Percentiles rank a stretch among this genome's conserved stretches.
phyloP scores from a whole-genome alignment of 2,888 invertebrate genomes.

The Tribolium freemani region DNA sequence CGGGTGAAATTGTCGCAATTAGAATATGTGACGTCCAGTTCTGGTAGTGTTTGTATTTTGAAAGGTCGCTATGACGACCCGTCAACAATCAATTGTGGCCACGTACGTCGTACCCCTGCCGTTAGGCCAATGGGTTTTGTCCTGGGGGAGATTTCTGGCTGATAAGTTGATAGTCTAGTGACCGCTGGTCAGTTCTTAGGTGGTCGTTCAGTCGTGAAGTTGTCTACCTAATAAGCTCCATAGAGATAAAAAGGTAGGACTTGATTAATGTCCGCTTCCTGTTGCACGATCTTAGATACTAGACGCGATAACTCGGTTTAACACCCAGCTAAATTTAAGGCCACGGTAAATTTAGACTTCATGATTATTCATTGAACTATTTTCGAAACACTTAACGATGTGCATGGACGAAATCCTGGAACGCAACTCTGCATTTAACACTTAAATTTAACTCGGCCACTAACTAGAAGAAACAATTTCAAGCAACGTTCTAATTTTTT shows the following conservation, averaged over 20 bases:
- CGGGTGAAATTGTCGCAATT: slow-evolving; percentile 10
- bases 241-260: slow-evolving; percentile 36
- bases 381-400: slow-evolving; percentile 22
- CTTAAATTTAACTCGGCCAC: not conserved
- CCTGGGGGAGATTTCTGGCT: slow-evolving; percentile 61
- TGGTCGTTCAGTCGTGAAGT: slow-evolving; percentile 58
- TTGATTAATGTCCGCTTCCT: slow-evolving; percentile 19
- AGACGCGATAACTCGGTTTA: slow-evolving; percentile 30
- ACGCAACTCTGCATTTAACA: not conserved
- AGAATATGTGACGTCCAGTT: slow-evolving; percentile 17
- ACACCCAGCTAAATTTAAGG: slow-evolving; percentile 27
- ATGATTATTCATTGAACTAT: slow-evolving; percentile 34
- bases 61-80: slow-evolving; percentile 64
- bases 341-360: slow-evolving; percentile 24
- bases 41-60: slow-evolving; percentile 64
- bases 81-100: slow-evolving; percentile 67
- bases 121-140: slow-evolving; percentile 61
- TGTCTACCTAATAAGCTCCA: slow-evolving; percentile 41
- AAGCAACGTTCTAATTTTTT: no score
- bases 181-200: slow-evolving; percentile 65
- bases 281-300: slow-evolving; percentile 32
- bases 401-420: not conserved
- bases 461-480: no score
- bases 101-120: slow-evolving; percentile 63
- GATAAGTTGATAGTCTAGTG: slow-evolving; percentile 65